These are phyloP conservation scores for Enteromius viviparus DNA, from an alignment of 2,797 vertebrate genomes.

Conservation along the genomic window DNA sequence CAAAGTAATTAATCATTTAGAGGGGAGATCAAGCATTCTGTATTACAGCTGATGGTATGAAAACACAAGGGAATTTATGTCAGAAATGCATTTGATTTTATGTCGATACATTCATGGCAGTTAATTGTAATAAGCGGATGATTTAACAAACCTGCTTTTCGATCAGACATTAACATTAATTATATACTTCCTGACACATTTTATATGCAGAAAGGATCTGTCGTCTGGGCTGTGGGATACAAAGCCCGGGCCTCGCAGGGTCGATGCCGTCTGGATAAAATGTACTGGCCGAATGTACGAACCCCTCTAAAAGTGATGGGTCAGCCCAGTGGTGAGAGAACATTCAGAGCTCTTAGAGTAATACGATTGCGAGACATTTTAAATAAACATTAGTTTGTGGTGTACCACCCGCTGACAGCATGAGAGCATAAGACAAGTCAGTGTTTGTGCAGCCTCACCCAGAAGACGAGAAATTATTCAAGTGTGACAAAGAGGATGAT, in stretches of 20 bases:
- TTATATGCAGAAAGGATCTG: not conserved
- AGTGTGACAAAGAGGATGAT: slow-evolving; percentile 49
- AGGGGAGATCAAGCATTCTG: slow-evolving; percentile 50
- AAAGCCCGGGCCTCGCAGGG: not conserved
- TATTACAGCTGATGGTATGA: slow-evolving; percentile 55
- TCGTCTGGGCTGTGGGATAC: not conserved
- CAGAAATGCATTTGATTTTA: slow-evolving; percentile 31
- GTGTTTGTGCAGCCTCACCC: slow-evolving; percentile 44
- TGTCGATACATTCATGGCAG: slow-evolving; percentile 4
- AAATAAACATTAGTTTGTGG: slow-evolving; percentile 53
- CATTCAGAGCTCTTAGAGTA: slow-evolving; percentile 40
- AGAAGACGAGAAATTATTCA: slow-evolving; percentile 53
- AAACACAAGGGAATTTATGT: slow-evolving; percentile 43
- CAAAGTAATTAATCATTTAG: slow-evolving; percentile 58
- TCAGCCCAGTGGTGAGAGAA: slow-evolving; percentile 30
- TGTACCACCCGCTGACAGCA: slow-evolving; percentile 34
- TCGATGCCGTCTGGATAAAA: slow-evolving; percentile 5
- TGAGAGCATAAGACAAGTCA: slow-evolving; percentile 43
- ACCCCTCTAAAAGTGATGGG: slow-evolving; percentile 33
- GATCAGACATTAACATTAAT: slow-evolving; percentile 5
- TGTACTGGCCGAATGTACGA: slow-evolving; percentile 23
- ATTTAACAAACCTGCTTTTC: not conserved
- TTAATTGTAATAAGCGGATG: slow-evolving; percentile 11
- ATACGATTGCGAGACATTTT: slow-evolving; percentile 44
- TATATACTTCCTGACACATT: not conserved